Base-by-base conservation (phyloP, 35 echinoderm and acorn worm genomes). In the Heliocidaris tuberculata region DNA sequence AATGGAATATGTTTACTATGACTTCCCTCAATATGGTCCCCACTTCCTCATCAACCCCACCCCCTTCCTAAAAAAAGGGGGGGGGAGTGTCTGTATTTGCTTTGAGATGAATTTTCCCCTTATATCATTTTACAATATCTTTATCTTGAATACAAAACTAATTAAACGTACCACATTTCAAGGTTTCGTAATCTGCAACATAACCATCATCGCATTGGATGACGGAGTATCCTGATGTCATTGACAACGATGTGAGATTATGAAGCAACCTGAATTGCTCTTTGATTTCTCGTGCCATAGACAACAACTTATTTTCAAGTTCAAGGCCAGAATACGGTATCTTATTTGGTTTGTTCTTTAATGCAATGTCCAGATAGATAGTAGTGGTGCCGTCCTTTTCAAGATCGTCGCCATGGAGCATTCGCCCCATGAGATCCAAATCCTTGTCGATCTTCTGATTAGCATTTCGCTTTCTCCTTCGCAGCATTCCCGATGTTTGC, bases 131-230 rank as follows among this genome's bases (percentile, higher is more conserved):
- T 31, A 86, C 7, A 27, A 10, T 86, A 17, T 4, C 0, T 86
- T 86, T 86, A 0, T 86, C 85, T 29, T 7, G 16, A 31, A 86
- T 86, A 86, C 24, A 86, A 8, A 29, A 86, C 24, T 86, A 86
- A 0, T 86, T 7, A 29, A 11, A 88, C 86, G 13, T 88, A 88
- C 86, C 47, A 88, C 86, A 88, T 35, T 35, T 48, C 16, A 88
- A 48, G 5, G 31, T 32, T 3, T 88, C 86, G 13, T 88, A 30
- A 31, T 88, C 86, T 7, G 86, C 86, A 27, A 88, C 27, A 29
- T 88, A 88, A 35, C 86, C 86, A 48, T 88, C 86, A 6, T 88
- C 86, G 86, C 86, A 88, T 35, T 88, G 31, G 86, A 88, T 48
- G 16, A 21, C 16, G 8, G 86, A 88, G 47, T 31, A 88, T 12